Conservation (phyloP, 2,797 vertebrate species). For the Microctenopoma stevenorrisi region DNA sequence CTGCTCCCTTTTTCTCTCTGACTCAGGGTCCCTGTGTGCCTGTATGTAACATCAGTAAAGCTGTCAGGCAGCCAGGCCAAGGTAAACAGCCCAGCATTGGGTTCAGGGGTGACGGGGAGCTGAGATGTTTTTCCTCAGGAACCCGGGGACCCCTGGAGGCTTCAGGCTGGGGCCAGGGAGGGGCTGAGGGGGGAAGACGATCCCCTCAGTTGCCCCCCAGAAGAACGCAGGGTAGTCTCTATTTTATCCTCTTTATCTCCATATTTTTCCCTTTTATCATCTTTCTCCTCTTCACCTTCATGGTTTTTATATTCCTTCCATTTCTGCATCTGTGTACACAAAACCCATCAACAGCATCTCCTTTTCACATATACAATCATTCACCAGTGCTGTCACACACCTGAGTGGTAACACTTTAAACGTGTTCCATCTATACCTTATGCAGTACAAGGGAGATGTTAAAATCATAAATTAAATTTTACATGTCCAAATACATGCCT, state of each 20-base stretch:
- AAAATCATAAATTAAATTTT: constrained; percentile 30
- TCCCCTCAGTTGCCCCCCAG: constrained; percentile 82
- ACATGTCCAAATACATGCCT: constrained; percentile 23
- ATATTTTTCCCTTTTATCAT: constrained; percentile 45
- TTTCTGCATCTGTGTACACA: constrained; percentile 90
- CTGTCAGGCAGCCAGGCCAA: constrained; percentile 97
- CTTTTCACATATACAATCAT: constrained; percentile 80
- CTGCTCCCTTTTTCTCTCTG: constrained; percentile 75
- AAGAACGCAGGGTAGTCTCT: constrained; percentile 61
- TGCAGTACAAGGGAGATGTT: constrained; percentile 10
- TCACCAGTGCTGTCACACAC: constrained; percentile 73
- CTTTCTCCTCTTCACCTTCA: constrained; percentile 43
- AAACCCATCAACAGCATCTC: constrained; percentile 84
- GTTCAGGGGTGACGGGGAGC: constrained; percentile 98
- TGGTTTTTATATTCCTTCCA: constrained; percentile 14
- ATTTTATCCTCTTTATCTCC: constrained; percentile 60
- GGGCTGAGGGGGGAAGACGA: constrained; percentile 83
- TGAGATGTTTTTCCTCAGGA: constrained; percentile 96
- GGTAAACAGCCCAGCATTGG: constrained; percentile 96
- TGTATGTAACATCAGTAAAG: constrained; percentile 99
- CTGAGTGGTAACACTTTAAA: constrained; percentile 34
- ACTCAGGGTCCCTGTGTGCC: constrained; percentile 90
- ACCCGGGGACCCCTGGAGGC: constrained; percentile 89
- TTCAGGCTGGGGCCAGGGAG: constrained; percentile 86
- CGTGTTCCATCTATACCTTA: not conserved